Conservation (phyloP, 2,888 invertebrate species). For the Tipula vernalis region DNA sequence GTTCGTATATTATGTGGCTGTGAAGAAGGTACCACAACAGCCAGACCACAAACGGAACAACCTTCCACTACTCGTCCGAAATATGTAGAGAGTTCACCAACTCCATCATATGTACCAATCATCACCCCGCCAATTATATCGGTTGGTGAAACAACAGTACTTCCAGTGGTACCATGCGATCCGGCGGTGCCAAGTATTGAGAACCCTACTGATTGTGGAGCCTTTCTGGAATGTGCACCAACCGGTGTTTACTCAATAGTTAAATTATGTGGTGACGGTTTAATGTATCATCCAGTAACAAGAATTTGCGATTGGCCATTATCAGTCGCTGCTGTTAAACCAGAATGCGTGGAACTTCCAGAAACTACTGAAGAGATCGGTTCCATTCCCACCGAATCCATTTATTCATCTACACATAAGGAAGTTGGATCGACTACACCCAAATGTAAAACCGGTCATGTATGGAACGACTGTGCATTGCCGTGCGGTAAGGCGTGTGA, state of each 20-base stretch:
- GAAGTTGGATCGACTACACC: background rate
- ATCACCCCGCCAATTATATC: background rate
- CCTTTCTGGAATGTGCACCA: slow-evolving; percentile 55
- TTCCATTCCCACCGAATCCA: background rate
- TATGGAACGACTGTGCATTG: slow-evolving; percentile 54
- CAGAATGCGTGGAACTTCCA: slow-evolving; percentile 38
- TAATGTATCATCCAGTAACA: slow-evolving; percentile 45
- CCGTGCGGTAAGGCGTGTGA: slow-evolving; percentile 59
- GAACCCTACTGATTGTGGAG: slow-evolving; percentile 51
- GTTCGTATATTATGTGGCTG: slow-evolving; percentile 63
- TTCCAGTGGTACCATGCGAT: background rate
- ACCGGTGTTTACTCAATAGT: slow-evolving; percentile 39
- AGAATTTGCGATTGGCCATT: slow-evolving; percentile 48
- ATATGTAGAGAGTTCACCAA: background rate
- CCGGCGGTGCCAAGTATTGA: slow-evolving; percentile 33
- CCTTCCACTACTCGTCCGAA: background rate
- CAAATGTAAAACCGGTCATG: background rate
- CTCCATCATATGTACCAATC: background rate
- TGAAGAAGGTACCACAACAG: slow-evolving; percentile 16
- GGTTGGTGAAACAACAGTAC: background rate
- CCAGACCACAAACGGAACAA: background rate
- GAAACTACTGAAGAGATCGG: background rate
- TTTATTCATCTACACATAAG: background rate
- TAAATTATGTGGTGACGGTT: slow-evolving; percentile 45
- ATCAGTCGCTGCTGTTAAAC: slow-evolving; percentile 39